Evolutionary conservation across 1,140 invertebrate genomes (phyloP), one percentile per base, ranked within the genome.

Genomic region (Bombus waltoni): DNA sequence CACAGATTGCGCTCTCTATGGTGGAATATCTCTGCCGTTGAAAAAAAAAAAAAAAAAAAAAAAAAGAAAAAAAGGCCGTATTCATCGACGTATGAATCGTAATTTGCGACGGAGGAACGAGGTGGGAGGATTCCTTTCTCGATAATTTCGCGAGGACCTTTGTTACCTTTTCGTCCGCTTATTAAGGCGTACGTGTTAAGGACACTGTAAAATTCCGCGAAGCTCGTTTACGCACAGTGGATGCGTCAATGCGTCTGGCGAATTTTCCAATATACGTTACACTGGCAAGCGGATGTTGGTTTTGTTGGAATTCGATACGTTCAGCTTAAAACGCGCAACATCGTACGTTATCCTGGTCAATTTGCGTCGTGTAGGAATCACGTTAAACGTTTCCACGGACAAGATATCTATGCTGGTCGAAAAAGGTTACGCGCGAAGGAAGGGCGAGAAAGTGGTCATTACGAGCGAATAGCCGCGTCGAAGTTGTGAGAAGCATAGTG

Each of bases 381-480:
- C 5, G 53, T 66, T 65, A 13, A 65, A 44, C 40, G 59, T 78
- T 78, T 38, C 25, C 35, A 35, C 18, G n/a, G n/a, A 11, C 76
- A 15, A 32, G 40, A 44, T 65, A 42, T 66, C 76, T 78, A 44
- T 77, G 77, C 40, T 28, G 53, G 28, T 32, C 1, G 9, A 78
- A 32, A 65, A 65, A 65, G 28, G 25, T 62, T 32, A 42, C 3
- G 35, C 44, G 5, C 35, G 47, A 35, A 80, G 18, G 71, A 82
- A 75, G 71, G n/a, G 57, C 71, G 57, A 66, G 81, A 82, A 47
- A 82, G 57, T 66, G 40, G 42, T 47, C 71, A 47, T 81, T 44
- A 47, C 71, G 18, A 8, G 62, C 73, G 35, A n/a, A 44, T 38
- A 75, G 44, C 44, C 5, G 42, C 72, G 38, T 53, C 62, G 62